Conservation (phyloP, 2,888 invertebrate species). For the Pollenia labialis region DNA sequence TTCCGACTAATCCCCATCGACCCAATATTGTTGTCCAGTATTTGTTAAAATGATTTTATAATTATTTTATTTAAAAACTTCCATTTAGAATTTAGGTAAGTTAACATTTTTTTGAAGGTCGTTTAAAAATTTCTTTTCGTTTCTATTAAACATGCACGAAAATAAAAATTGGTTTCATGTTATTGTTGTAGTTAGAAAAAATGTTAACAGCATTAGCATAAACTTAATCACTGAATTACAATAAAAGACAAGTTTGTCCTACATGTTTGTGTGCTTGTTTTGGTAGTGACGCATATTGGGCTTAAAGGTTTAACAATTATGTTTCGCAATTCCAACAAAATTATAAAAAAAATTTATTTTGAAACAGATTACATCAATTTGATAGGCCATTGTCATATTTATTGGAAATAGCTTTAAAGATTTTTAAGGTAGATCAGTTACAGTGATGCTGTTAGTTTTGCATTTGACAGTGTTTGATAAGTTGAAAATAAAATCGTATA, state of each 20-base stretch:
- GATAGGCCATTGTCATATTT: background rate
- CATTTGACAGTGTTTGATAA: background rate
- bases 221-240: background rate
- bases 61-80: too few species aligned
- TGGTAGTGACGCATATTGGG: background rate
- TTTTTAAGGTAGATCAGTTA: constrained; percentile 51
- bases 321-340: background rate
- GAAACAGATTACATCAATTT: constrained; percentile 48
- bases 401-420: constrained; percentile 1
- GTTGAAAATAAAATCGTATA: constrained; percentile 51
- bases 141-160: too few species aligned
- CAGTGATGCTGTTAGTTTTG: constrained; percentile 34
- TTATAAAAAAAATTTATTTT: background rate
- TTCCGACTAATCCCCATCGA: too few species aligned
- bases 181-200: background rate
- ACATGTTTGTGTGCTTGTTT: background rate
- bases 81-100: too few species aligned
- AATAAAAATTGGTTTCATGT: too few species aligned
- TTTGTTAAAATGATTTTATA: too few species aligned
- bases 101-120: too few species aligned
- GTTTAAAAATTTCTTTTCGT: too few species aligned
- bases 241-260: background rate
- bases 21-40: too few species aligned
- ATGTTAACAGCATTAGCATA: background rate
- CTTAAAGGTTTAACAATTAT: background rate